Percentiles rank a stretch among this genome's conserved stretches.
These are phyloP conservation scores for Bergia sp. DNA, from an alignment of 92 coral and sea anemone species.

Conservation along the genomic window DNA sequence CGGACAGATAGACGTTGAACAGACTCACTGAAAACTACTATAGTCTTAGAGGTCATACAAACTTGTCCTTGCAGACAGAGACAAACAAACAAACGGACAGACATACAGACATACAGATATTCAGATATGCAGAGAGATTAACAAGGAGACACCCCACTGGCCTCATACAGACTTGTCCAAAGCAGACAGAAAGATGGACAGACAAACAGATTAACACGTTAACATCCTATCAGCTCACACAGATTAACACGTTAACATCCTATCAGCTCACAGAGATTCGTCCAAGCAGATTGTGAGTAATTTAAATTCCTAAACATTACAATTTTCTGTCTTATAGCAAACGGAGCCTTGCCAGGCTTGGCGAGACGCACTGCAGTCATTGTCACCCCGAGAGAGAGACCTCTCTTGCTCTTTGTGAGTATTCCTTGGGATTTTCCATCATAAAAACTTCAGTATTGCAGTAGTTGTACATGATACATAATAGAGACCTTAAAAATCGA, in stretches of 20 bases:
- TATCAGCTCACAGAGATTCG: not conserved
- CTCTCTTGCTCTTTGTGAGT: conserved; percentile 78
- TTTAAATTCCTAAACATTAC: not conserved
- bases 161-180: too few relatives aligned
- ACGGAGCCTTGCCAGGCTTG: conserved; percentile 93
- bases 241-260: not conserved
- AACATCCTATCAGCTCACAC: not conserved
- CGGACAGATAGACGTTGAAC: not conserved
- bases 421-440: not conserved
- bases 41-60: not conserved
- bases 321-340: conserved; percentile 63
- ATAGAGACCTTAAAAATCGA: too few relatives aligned
- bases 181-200: not conserved
- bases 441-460: too few relatives aligned
- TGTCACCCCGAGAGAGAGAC: conserved; percentile 99
- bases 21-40: too few relatives aligned
- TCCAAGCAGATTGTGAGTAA: not conserved
- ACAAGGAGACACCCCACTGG: too few relatives aligned
- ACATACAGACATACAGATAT: too few relatives aligned
- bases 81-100: too few relatives aligned
- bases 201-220: not conserved
- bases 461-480: too few relatives aligned
- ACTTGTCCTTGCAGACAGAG: not conserved
- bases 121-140: too few relatives aligned
- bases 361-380: conserved; percentile 97